Evolutionary conservation across 2,888 invertebrate species (phyloP).

Genomic region (Sphaerophoria rueppellii): DNA sequence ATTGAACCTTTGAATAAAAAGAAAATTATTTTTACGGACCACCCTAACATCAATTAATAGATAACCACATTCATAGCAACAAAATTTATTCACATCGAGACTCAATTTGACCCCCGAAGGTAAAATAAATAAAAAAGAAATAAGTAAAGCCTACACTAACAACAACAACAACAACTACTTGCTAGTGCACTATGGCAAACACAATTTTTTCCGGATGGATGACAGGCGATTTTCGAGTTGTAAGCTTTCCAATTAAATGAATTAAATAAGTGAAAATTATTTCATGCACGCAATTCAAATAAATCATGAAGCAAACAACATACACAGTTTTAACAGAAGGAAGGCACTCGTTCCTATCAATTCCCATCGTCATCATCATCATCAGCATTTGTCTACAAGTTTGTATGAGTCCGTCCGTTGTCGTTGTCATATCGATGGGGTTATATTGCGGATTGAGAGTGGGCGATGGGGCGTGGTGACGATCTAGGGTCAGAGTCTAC

Average conservation of each 20-base stretch:
- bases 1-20: not conserved
- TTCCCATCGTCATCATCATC: not conserved
- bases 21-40: too few species aligned
- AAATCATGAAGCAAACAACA: constrained; percentile 66
- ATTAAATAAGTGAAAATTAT: constrained; percentile 72
- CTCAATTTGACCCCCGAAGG: constrained; percentile 16
- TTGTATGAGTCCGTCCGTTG: not conserved
- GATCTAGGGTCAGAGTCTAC: constrained; percentile 13
- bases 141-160: too few species aligned
- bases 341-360: too few species aligned
- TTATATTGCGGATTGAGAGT: not conserved
- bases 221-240: constrained; percentile 69
- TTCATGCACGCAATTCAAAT: constrained; percentile 71
- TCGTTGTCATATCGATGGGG: not conserved
- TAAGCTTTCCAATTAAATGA: constrained; percentile 71
- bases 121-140: constrained; percentile 40
- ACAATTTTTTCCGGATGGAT: constrained; percentile 65
- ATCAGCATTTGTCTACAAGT: not conserved
- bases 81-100: constrained; percentile 29
- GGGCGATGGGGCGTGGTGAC: not conserved
- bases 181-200: constrained; percentile 18
- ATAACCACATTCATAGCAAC: not conserved
- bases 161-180: not conserved
- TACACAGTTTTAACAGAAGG: not conserved
- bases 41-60: not conserved